Conservation (phyloP, 2,888 invertebrate genomes). For the Sympetrum striolatum region DNA sequence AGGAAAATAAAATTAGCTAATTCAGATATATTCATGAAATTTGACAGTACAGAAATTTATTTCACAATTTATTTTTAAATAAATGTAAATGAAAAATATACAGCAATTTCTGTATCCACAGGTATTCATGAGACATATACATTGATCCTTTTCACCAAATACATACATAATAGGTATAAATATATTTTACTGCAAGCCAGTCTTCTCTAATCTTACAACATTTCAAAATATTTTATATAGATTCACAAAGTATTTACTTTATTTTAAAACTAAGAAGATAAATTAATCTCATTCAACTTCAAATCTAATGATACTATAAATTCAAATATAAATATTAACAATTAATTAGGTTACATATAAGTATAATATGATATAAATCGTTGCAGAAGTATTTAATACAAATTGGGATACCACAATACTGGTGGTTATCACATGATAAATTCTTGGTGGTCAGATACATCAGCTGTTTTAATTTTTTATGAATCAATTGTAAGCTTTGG, state of each 20-base stretch:
- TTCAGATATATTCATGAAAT: background rate
- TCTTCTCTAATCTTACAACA: background rate
- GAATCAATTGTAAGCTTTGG: background rate
- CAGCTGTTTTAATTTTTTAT: background rate
- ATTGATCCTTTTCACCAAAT: background rate
- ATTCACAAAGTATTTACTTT: background rate
- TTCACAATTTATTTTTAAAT: background rate
- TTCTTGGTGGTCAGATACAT: background rate
- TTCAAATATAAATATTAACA: constrained; percentile 11
- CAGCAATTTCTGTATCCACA: background rate
- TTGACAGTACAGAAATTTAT: constrained; percentile 5
- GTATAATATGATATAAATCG: background rate
- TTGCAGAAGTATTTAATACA: background rate
- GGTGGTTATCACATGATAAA: constrained; percentile 25
- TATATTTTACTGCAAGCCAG: background rate
- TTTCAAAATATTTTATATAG: background rate
- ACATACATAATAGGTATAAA: background rate
- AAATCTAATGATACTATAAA: background rate
- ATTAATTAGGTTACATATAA: background rate
- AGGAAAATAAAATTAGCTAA: background rate
- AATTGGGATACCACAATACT: background rate
- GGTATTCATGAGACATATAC: background rate
- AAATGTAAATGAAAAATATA: background rate
- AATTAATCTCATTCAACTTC: background rate
- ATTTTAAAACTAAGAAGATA: background rate